A percentile compares a stretch with the other conserved stretches of the same genome.
Conservation (phyloP, 1,140 invertebrate genomes). For the Himalopsyche phryganea region DNA sequence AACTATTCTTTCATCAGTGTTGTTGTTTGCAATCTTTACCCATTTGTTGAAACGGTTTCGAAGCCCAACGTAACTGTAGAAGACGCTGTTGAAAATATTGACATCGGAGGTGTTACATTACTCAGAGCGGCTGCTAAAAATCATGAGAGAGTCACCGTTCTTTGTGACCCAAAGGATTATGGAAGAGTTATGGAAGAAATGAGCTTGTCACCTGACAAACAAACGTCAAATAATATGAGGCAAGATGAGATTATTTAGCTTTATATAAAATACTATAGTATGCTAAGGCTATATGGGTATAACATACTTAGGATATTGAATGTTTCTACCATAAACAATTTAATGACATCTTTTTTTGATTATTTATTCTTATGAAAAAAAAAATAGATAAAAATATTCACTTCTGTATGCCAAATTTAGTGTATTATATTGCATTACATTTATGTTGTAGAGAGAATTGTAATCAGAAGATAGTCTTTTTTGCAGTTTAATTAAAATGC, state of each 20-base stretch:
- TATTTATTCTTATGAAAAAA: slow-evolving; percentile 7
- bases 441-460: too few relatives aligned
- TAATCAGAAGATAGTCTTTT: too few relatives aligned
- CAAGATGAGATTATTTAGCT: slow-evolving; percentile 39
- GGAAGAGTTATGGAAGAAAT: slow-evolving; percentile 70
- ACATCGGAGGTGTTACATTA: slow-evolving; percentile 94
- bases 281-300: too few relatives aligned
- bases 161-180: slow-evolving; percentile 94
- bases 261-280: too few relatives aligned
- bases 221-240: slow-evolving; percentile 74
- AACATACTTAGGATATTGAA: too few relatives aligned
- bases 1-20: slow-evolving; percentile 71
- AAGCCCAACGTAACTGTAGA: slow-evolving; percentile 76
- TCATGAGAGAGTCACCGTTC: slow-evolving; percentile 89
- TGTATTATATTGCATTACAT: too few relatives aligned
- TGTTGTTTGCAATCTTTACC: slow-evolving; percentile 97
- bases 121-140: slow-evolving; percentile 96
- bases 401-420: too few relatives aligned
- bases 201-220: slow-evolving; percentile 54
- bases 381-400: too few relatives aligned
- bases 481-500: too few relatives aligned
- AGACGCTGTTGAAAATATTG: slow-evolving; percentile 96
- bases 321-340: too few relatives aligned
- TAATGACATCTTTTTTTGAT: too few relatives aligned
- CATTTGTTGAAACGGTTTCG: slow-evolving; percentile 87